Evolutionary conservation across 2,113 vertebrate genomes (phyloP), one percentile per base, ranked within the genome.

Genomic region (Rissa tridactyla): DNA sequence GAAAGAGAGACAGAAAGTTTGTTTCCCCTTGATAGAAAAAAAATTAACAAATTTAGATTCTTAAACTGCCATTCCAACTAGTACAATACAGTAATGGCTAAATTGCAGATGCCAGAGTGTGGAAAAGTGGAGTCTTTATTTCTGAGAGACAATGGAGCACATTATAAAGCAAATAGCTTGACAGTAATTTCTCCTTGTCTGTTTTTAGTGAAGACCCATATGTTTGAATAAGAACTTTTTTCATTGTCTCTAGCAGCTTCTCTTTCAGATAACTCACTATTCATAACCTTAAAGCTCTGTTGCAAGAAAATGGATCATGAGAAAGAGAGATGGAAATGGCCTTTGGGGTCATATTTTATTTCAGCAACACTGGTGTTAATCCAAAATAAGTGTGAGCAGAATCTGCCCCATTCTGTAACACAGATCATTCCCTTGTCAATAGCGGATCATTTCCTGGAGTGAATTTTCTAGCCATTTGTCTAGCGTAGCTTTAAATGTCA

Each of bases 171-270:
- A 91, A 92, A 76, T 73, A 95, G 75, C 83, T 94, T 96, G 94
- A 92, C 88, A 94, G 91, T 94, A 93, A 94, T 97, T 96, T 92
- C 83, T 95, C 73, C 88, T 57, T 89, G 81, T 91, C 94, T 96
- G 72, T 90, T 96, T 93, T 94, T 49, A 86, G 76, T 88, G 83
- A 96, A 72, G 81, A 91, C 17, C 49, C 49, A 13, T 85, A 29
- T 91, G 34, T 86, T 95, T 85, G 86, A 95, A 73, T 87, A 94
- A 91, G 78, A 95, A 94, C 78, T 86, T 92, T 89, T 60, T 85
- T 90, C 81, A 69, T 95, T 92, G 66, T 96, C 55, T 94, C 58
- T 86, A 77, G 86, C 69, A 92, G 84, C 32, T 77, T 61, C 51
- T 89, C 32, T 65, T 94, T 77, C 47, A 66, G 51, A 60, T 65